Evolutionary conservation across 2,113 vertebrate species (phyloP).

Genomic region (Panurus biarmicus): DNA sequence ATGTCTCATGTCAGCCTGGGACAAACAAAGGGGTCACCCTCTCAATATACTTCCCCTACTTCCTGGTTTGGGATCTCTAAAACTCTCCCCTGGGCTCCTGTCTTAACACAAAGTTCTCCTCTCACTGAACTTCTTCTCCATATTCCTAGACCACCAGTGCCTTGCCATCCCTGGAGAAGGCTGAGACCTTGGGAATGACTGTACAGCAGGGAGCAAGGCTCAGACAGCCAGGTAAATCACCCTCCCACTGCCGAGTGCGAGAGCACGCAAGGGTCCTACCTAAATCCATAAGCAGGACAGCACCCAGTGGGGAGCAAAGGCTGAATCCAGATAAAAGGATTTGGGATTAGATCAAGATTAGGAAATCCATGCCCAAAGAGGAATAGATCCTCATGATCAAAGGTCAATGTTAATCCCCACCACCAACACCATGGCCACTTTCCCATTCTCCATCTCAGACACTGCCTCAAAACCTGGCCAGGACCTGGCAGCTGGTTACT

Average conservation of each 20-base stretch:
- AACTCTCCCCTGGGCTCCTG: background rate
- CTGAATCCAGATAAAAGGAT: background rate
- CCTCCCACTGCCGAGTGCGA: background rate
- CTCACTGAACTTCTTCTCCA: background rate
- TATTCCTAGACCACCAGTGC: background rate
- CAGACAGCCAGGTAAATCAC: background rate
- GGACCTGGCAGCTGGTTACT: background rate
- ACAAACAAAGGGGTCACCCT: background rate
- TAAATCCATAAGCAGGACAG: rapidly evolving
- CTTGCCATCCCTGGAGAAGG: background rate
- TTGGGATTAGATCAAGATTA: background rate
- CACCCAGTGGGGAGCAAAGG: background rate
- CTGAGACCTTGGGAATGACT: background rate
- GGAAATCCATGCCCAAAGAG: background rate
- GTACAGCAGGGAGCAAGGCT: background rate
- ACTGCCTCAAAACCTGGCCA: background rate
- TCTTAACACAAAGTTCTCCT: background rate
- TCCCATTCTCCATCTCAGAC: background rate
- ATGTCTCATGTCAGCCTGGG: rapidly evolving
- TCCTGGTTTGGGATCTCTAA: background rate
- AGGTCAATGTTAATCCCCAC: background rate
- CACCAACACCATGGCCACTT: background rate
- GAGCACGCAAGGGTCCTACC: background rate
- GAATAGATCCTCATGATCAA: background rate
- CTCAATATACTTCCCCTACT: too few relatives aligned